A percentile compares a stretch with the other conserved stretches of the same genome.
These are phyloP conservation scores for Siderastrea radians DNA, from an alignment of 92 coral and sea anemone genomes.

Conservation along the genomic window DNA sequence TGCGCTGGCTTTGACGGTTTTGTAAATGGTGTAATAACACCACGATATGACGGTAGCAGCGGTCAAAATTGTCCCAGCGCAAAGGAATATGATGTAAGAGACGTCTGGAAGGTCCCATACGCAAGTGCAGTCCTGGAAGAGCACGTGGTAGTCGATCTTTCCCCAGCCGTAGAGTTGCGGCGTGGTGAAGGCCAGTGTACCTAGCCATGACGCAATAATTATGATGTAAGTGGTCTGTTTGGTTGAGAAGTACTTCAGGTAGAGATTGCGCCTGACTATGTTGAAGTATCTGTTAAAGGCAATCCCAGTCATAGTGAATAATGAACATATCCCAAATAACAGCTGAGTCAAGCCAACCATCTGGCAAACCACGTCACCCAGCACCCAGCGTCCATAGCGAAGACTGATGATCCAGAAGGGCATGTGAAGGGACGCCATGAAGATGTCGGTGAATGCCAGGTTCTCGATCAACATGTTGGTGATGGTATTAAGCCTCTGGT, in stretches of 20 bases:
- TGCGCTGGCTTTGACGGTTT: slow-evolving; percentile 73
- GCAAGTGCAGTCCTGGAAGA: slow-evolving; percentile 73
- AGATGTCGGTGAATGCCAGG: slow-evolving; percentile 82
- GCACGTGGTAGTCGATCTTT: slow-evolving; percentile 65
- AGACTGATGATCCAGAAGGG: slow-evolving; percentile 85
- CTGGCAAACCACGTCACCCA: slow-evolving; percentile 64
- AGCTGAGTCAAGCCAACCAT: slow-evolving; percentile 63
- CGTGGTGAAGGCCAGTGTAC: slow-evolving; percentile 69
- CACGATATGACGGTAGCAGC: slow-evolving; percentile 70
- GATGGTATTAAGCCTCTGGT: slow-evolving; percentile 69
- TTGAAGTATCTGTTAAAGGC: slow-evolving; percentile 82
- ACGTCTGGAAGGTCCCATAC: slow-evolving; percentile 76
- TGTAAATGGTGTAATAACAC: slow-evolving; percentile 80
- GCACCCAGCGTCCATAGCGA: slow-evolving; percentile 74
- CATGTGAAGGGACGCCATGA: slow-evolving; percentile 85
- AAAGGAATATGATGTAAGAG: slow-evolving; percentile 74
- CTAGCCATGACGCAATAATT: slow-evolving; percentile 68
- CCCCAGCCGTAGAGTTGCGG: slow-evolving; percentile 94
- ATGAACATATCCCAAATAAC: slow-evolving; percentile 77
- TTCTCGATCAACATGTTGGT: slow-evolving; percentile 86
- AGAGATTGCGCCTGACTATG: slow-evolving; percentile 64
- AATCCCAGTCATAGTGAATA: slow-evolving; percentile 75
- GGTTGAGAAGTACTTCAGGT: slow-evolving; percentile 67
- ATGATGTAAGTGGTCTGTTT: slow-evolving; percentile 48
- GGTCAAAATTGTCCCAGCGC: slow-evolving; percentile 53